Conservation (phyloP, 2,888 invertebrate genomes). For the Xestoiulus laeticollis region DNA sequence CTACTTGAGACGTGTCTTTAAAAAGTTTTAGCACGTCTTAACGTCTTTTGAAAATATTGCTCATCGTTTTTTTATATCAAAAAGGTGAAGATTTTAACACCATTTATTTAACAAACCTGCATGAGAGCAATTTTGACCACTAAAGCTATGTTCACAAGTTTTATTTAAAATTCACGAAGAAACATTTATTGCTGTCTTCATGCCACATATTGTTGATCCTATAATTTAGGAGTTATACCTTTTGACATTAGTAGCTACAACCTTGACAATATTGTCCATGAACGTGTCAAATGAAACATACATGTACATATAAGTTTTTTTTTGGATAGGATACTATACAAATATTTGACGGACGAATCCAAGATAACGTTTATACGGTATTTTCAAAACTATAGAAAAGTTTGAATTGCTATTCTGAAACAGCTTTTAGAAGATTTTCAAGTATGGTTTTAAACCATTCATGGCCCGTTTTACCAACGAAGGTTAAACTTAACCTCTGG, state of each 20-base stretch:
- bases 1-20: not conserved
- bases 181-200: not conserved
- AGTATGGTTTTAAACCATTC: too few species aligned
- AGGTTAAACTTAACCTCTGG: too few species aligned
- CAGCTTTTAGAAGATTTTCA: too few species aligned
- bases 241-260: not conserved
- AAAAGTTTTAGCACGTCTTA: not conserved
- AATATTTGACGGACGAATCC: not conserved
- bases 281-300: not conserved
- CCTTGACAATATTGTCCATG: not conserved
- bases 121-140: not conserved
- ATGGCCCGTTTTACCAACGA: too few species aligned
- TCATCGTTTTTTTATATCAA: not conserved
- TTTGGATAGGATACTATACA: not conserved
- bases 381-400: not conserved
- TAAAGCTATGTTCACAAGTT: not conserved
- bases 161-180: not conserved
- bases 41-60: slow-evolving; percentile 5
- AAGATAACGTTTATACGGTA: not conserved
- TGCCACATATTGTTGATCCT: not conserved
- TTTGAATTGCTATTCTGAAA: not conserved
- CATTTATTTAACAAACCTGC: slow-evolving; percentile 5
- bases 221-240: not conserved
- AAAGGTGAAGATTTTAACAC: not conserved
- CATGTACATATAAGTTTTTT: not conserved